Evolutionary conservation across 2,797 vertebrate genomes (phyloP), one percentile per base, ranked within the genome.

Genomic region (Pagetopsis macropterus): DNA sequence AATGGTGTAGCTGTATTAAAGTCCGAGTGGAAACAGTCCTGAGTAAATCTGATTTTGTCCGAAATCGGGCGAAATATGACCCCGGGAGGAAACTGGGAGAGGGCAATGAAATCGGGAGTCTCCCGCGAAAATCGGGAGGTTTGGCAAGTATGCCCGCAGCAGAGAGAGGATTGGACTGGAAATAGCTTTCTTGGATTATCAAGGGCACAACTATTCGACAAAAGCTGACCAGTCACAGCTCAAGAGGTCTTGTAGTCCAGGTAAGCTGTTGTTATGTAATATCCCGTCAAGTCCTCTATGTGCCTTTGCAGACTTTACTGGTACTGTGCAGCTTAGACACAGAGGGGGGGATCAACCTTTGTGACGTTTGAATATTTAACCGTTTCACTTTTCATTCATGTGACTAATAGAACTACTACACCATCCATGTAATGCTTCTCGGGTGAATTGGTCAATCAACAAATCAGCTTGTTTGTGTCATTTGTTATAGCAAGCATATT

Each of bases 171-270:
- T n/a, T 19, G 31, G 37, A 27, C 61, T 56, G 45, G 14, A 44
- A 74, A 55, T 44, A 27, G 48, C 63, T 74, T 9, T 23, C 15
- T 27, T n/a, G 21, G 52, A 63, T 57, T 61, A 66, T n/a, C 45
- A 33, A 45, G n/a, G 11, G 1, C 4, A 13, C 13, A 64, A 52
- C 31, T 9, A 13, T 57, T 33, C 1, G 0, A 56, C 21, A 48
- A 27, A 55, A 40, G 37, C 49, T 9, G 55, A 49, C 6, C 33
- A 33, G 54, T 37, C 17, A 51, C n/a, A 43, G 49, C 2, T 56
- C n/a, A 48, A 58, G 51, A 31, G 21, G 56, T 50, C 48, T 23
- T 40, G 27, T 23, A 27, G 23, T 52, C 27, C 67, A 67, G 40
- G 52, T 62, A 1, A 61, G 44, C 19, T 21, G 21, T 1, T 6